Conservation (phyloP, 2,797 vertebrate species). For the Myiothlypis chrysogaster region DNA sequence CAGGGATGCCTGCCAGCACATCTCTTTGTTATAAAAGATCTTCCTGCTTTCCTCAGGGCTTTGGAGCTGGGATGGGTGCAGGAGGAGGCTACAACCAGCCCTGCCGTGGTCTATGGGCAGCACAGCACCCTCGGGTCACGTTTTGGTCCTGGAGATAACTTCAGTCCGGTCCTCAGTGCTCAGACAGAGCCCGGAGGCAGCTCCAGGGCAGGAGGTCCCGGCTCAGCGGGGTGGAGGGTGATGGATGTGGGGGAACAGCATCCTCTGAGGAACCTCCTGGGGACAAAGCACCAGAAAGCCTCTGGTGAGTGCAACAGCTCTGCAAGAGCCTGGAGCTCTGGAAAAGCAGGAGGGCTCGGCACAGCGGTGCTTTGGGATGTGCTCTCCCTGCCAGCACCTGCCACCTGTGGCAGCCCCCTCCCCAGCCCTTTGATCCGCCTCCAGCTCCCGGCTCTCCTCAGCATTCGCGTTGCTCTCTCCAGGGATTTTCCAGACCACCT, state of each 20-base stretch:
- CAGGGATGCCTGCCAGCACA: accelerated
- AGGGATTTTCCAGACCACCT: slow-evolving; percentile 59
- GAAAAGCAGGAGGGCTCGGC: background rate
- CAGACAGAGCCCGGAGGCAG: background rate
- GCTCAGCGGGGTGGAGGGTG: accelerated
- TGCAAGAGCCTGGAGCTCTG: background rate
- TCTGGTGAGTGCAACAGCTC: background rate
- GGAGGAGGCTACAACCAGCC: background rate
- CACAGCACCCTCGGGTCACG: accelerated
- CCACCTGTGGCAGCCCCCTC: slow-evolving; percentile 37
- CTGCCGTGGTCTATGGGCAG: background rate
- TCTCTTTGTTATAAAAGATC: background rate
- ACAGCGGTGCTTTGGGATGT: background rate
- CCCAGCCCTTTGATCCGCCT: background rate
- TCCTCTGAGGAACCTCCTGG: background rate
- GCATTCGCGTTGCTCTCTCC: accelerated
- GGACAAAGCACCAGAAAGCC: background rate
- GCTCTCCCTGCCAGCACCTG: background rate
- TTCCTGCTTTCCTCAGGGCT: background rate
- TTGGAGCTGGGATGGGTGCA: slow-evolving; percentile 59
- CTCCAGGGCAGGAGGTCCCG: background rate
- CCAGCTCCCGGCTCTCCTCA: background rate
- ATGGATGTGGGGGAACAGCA: background rate
- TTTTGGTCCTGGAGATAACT: background rate
- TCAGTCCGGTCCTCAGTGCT: accelerated